A percentile compares a stretch with the other conserved stretches of the same genome.
Evolutionary conservation across 2,113 vertebrate species (phyloP).

Genomic region (Cololabis saira): DNA sequence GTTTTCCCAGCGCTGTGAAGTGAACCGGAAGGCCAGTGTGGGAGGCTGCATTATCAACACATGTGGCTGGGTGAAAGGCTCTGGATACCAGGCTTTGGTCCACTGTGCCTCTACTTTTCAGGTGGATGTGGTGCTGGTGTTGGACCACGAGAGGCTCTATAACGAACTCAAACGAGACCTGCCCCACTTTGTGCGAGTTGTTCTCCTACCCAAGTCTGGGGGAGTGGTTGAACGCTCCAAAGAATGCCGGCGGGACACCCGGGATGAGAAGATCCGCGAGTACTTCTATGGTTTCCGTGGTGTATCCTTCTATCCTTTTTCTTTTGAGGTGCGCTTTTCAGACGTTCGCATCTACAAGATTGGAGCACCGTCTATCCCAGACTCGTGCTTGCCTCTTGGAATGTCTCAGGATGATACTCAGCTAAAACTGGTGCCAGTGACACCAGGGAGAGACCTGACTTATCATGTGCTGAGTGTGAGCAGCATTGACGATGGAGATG

Average conservation of each 20-base stretch:
- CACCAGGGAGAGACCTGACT: slow-evolving; percentile 93
- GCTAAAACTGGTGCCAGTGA: slow-evolving; percentile 95
- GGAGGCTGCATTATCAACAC: slow-evolving; percentile 98
- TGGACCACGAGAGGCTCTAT: slow-evolving; percentile 97
- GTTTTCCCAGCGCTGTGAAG: slow-evolving; percentile 96
- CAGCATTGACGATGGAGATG: slow-evolving; percentile 87
- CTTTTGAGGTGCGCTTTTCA: slow-evolving; percentile 95
- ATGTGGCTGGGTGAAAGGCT: slow-evolving; percentile 98
- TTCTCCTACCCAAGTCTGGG: slow-evolving; percentile 94
- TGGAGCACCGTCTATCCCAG: slow-evolving; percentile 95
- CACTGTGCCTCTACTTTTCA: slow-evolving; percentile 96
- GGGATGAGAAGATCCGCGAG: slow-evolving; percentile 94
- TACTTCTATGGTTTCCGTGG: slow-evolving; percentile 98
- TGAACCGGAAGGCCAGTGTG: slow-evolving; percentile 93
- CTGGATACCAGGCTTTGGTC: slow-evolving; percentile 96
- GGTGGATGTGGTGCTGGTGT: slow-evolving; percentile 95
- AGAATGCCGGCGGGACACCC: slow-evolving; percentile 90
- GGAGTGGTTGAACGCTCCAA: slow-evolving; percentile 96
- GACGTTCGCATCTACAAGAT: slow-evolving; percentile 98
- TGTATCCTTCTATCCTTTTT: slow-evolving; percentile 92
- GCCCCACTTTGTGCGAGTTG: slow-evolving; percentile 94
- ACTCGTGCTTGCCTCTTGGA: slow-evolving; percentile 95
- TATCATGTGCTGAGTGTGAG: slow-evolving; percentile 97
- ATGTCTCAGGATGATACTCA: slow-evolving; percentile 99
- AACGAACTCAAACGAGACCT: slow-evolving; percentile 96